Evolutionary conservation across 2,113 vertebrate species (phyloP).

Genomic region (Leptobrachium leishanense): DNA sequence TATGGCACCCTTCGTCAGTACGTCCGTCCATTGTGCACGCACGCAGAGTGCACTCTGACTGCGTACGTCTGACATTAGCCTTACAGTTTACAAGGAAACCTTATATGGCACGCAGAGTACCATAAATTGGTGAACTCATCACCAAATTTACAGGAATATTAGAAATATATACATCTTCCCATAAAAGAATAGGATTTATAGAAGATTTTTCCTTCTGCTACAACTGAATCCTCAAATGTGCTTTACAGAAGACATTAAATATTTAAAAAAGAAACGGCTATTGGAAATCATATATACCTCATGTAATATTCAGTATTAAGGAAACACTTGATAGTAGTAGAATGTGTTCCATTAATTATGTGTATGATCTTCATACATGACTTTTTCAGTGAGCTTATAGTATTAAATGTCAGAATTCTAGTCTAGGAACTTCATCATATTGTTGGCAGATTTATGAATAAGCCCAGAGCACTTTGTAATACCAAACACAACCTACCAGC

Average conservation of each 20-base stretch:
- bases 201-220: background rate
- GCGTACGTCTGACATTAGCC: too few relatives aligned
- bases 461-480: constrained; percentile 24
- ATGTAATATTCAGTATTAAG: background rate
- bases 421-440: constrained; percentile 19
- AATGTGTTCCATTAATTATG: background rate
- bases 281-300: background rate
- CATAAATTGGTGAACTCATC: constrained; percentile 17
- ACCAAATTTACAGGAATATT: too few relatives aligned
- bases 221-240: background rate
- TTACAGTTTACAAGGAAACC: too few relatives aligned
- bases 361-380: constrained; percentile 4
- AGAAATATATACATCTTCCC: too few relatives aligned
- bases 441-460: constrained; percentile 41
- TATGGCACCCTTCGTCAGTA: too few relatives aligned
- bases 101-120: too few relatives aligned
- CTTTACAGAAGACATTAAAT: background rate
- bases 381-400: constrained; percentile 20
- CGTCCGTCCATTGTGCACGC: too few relatives aligned
- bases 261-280: background rate
- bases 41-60: too few relatives aligned
- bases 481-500: constrained; percentile 23
- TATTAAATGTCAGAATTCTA: constrained; percentile 22
- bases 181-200: too few relatives aligned
- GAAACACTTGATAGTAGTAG: background rate